Evolutionary conservation across 2,797 vertebrate genomes (phyloP).

Genomic region (Apogon talboti): DNA sequence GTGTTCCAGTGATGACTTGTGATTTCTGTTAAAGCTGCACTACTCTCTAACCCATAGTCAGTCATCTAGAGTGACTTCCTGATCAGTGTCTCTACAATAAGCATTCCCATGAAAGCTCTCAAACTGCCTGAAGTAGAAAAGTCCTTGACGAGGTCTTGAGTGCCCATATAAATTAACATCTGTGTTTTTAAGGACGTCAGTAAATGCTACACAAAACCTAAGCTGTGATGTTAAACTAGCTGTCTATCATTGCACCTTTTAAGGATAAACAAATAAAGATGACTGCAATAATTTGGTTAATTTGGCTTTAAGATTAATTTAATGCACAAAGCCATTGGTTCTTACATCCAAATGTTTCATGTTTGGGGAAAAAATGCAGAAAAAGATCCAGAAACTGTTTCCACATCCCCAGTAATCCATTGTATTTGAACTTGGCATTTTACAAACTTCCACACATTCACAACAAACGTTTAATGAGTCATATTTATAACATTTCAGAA

Average conservation of each 20-base stretch:
- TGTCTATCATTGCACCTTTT: constrained; percentile 7
- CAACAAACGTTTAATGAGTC: too few relatives aligned
- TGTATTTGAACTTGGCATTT: too few relatives aligned
- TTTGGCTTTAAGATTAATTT: constrained; percentile 12
- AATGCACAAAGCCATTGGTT: constrained; percentile 21
- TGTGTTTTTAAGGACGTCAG: constrained; percentile 9
- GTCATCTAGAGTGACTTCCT: neutral
- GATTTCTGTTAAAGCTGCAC: neutral
- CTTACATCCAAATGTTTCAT: too few relatives aligned
- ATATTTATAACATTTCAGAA: too few relatives aligned
- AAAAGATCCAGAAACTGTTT: too few relatives aligned
- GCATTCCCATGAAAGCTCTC: constrained; percentile 33
- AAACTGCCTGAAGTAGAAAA: constrained; percentile 21
- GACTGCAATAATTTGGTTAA: constrained; percentile 17
- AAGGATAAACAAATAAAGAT: constrained; percentile 11
- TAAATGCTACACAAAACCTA: neutral
- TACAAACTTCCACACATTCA: too few relatives aligned
- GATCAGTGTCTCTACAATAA: constrained; percentile 13
- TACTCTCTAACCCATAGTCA: neutral
- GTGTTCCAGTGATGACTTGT: too few relatives aligned
- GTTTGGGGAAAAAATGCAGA: too few relatives aligned
- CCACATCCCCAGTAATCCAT: too few relatives aligned
- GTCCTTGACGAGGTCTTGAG: constrained; percentile 3
- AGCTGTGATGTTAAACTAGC: neutral
- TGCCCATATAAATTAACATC: neutral